Percentiles rank a stretch among this genome's conserved stretches.
Evolutionary conservation across 1,140 invertebrate species (phyloP).

Genomic region (Oryctes rhinoceros): DNA sequence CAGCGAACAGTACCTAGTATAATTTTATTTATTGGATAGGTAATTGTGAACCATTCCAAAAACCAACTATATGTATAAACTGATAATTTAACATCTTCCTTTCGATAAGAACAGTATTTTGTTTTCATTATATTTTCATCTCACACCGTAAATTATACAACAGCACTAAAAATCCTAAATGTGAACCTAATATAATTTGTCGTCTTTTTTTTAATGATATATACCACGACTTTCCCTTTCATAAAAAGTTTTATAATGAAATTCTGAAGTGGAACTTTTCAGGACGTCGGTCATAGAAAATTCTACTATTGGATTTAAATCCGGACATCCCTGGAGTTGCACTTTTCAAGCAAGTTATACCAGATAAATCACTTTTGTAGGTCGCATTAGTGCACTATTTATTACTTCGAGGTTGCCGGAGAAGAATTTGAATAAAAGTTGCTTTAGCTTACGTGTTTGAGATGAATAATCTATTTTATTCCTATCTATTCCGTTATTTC

Average conservation of each 20-base stretch:
- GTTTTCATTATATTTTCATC: too few relatives aligned
- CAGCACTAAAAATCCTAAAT: neutral
- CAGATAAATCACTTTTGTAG: constrained; percentile 36
- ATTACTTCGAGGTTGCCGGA: constrained; percentile 11
- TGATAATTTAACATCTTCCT: too few relatives aligned
- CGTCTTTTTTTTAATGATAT: neutral
- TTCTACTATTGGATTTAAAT: constrained; percentile 16
- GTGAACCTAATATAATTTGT: neutral
- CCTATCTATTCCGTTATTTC: neutral
- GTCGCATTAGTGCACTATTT: constrained; percentile 30
- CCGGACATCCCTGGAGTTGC: constrained; percentile 12
- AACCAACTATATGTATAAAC: too few relatives aligned
- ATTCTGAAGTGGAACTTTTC: constrained; percentile 10
- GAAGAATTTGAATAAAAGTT: constrained; percentile 28
- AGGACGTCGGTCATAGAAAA: neutral
- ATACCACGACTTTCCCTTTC: neutral
- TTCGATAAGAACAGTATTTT: too few relatives aligned
- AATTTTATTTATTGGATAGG: too few relatives aligned
- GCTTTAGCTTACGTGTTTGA: neutral
- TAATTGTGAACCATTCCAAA: too few relatives aligned
- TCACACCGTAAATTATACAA: too few relatives aligned
- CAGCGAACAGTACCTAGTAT: too few relatives aligned
- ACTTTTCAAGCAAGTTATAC: constrained; percentile 21
- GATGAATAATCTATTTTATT: constrained; percentile 10
- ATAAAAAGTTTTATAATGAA: constrained; percentile 22